Percentiles rank a stretch among this genome's conserved stretches.
Conservation (phyloP, 2,888 invertebrate genomes). For the Hirtodrosophila histrioides region DNA sequence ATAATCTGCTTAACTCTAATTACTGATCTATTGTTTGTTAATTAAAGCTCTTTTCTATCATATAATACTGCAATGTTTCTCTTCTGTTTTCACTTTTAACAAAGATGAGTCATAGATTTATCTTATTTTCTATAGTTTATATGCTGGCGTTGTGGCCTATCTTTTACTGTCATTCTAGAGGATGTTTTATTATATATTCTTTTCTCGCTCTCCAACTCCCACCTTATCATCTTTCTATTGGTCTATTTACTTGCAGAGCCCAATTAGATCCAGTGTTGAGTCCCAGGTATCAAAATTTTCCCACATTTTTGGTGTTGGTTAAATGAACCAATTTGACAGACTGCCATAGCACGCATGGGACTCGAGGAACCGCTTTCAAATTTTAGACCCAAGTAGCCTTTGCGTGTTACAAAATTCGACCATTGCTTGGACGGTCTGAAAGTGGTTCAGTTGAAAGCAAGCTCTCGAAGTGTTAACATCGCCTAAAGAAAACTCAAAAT, state of each 20-base stretch:
- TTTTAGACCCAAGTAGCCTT: conserved; percentile 50
- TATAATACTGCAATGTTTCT: no score
- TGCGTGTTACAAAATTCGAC: conserved; percentile 38
- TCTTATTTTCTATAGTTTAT: neutral
- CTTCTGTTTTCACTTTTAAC: no score
- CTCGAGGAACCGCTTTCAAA: conserved; percentile 34
- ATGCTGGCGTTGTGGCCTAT: conserved; percentile 4
- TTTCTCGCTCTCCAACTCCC: no score
- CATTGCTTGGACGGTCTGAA: conserved; percentile 33
- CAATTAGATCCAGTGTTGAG: no score
- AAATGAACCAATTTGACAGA: conserved; percentile 38
- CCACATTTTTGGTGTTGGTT: conserved; percentile 11
- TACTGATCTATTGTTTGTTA: no score
- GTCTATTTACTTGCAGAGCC: neutral
- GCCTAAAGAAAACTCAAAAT: conserved; percentile 7
- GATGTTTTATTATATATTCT: neutral
- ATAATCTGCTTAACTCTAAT: no score
- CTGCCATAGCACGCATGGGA: conserved; percentile 22
- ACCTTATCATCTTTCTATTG: neutral
- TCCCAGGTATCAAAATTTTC: no score
- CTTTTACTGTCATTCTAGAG: conserved; percentile 10
- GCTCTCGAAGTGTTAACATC: conserved; percentile 40
- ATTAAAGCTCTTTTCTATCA: no score
- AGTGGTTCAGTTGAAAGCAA: conserved; percentile 31
- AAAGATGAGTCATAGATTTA: no score